These are phyloP conservation scores for Nothura maculosa DNA, from an alignment of 2,797 vertebrate genomes.

Conservation along the genomic window DNA sequence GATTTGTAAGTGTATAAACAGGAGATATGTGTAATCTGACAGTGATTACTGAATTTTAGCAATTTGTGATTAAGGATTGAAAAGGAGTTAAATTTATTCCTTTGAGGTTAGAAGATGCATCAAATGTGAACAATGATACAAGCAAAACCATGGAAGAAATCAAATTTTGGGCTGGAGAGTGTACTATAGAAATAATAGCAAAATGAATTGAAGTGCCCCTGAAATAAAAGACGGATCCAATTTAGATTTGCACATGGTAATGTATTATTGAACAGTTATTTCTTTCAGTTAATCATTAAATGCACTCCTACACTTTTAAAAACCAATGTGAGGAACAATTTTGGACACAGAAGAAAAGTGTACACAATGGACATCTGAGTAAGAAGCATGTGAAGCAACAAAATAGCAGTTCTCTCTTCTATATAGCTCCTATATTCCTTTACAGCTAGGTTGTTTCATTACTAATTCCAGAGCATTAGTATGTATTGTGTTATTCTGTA, in stretches of 20 bases:
- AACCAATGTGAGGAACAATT: conserved; percentile 14
- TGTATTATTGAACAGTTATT: conserved; percentile 51
- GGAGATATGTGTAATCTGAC: background rate
- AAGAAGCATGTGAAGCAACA: conserved; percentile 18
- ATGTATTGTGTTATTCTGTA: conserved; percentile 67
- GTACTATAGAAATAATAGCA: conserved; percentile 22
- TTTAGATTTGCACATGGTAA: conserved; percentile 48
- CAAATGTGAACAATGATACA: background rate
- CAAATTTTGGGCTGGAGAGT: background rate
- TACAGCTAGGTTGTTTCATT: conserved; percentile 58
- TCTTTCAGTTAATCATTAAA: conserved; percentile 61
- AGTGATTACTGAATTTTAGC: background rate
- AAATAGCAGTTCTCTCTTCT: conserved; percentile 45
- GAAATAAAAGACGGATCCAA: conserved; percentile 58
- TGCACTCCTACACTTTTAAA: conserved; percentile 52
- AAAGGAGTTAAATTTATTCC: background rate
- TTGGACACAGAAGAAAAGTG: conserved; percentile 37
- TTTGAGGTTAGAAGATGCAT: conserved; percentile 11
- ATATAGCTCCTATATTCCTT: conserved; percentile 34
- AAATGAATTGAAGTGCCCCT: conserved; percentile 32
- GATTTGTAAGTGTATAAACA: background rate
- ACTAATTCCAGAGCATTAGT: conserved; percentile 65
- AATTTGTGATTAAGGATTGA: background rate
- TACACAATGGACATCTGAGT: conserved; percentile 39
- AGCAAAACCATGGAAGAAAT: conserved; percentile 5